phyloP scores from a whole-genome alignment of 2,888 invertebrate species.

The Eustalomyia histrio region DNA sequence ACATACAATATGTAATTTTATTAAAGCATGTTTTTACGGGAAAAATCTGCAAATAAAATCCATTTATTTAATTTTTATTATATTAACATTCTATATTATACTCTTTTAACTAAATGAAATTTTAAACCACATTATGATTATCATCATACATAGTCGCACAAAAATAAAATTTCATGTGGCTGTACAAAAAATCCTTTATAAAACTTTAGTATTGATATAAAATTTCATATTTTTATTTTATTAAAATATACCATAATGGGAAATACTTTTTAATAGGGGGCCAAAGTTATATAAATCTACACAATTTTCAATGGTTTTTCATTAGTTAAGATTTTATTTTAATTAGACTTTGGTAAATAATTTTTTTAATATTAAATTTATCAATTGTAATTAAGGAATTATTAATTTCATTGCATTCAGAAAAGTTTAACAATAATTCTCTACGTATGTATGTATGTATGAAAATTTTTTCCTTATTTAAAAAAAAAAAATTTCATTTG shows the following conservation, averaged over 20 bases:
- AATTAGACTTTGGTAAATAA: no score
- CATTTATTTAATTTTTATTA: conserved; percentile 21
- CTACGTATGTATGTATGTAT: no score
- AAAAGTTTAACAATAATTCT: no score
- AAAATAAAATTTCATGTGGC: conserved; percentile 12
- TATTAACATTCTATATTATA: conserved; percentile 28
- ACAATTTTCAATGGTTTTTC: no score
- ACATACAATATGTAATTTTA: conserved; percentile 19
- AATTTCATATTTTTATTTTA: conserved; percentile 35
- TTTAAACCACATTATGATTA: conserved; percentile 41
- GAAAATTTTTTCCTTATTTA: no score
- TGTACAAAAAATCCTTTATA: conserved; percentile 9
- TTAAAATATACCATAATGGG: conserved; percentile 1
- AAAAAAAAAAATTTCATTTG: no score
- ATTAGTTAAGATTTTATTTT: no score
- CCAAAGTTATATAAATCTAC: no score
- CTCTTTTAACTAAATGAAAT: conserved; percentile 42
- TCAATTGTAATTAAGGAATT: no score
- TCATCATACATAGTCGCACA: conserved; percentile 11
- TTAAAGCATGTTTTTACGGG: conserved; percentile 23
- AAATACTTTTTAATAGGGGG: background rate
- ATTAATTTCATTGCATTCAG: no score
- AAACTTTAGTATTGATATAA: conserved; percentile 39
- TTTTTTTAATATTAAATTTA: no score
- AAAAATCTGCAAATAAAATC: background rate